phyloP scores from a whole-genome alignment of 1,140 invertebrate genomes.

The Caenorhabditis briggsae region DNA sequence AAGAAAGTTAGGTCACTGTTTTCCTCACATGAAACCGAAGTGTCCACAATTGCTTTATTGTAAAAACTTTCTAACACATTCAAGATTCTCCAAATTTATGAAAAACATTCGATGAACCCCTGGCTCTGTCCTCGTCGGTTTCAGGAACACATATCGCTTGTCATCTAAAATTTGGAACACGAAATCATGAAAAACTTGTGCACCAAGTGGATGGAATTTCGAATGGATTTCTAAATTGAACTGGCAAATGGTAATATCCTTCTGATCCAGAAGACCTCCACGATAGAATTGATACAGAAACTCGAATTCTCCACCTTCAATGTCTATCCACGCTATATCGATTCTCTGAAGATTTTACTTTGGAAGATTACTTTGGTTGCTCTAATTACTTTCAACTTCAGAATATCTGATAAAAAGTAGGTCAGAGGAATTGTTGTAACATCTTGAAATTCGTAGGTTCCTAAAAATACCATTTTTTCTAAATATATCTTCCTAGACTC shows the following conservation, averaged over 20 bases:
- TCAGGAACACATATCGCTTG: not conserved
- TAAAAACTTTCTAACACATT: not conserved
- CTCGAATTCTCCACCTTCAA: slow-evolving; percentile 15
- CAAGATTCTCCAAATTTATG: not conserved
- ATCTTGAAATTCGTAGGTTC: slow-evolving; percentile 24
- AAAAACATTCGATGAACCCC: slow-evolving; percentile 22
- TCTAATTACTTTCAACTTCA: not conserved
- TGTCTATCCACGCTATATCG: slow-evolving; percentile 1
- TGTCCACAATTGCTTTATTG: no score
- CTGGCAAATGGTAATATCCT: not conserved
- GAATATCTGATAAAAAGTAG: slow-evolving; percentile 38
- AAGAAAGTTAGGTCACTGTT: no score
- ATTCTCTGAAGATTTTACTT: no score
- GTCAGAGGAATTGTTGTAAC: slow-evolving; percentile 10
- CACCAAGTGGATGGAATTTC: slow-evolving; percentile 7
- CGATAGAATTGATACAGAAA: not conserved
- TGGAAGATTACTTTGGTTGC: no score
- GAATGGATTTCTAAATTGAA: slow-evolving; percentile 26
- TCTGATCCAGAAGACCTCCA: not conserved
- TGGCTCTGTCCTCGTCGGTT: not conserved
- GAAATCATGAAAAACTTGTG: not conserved
- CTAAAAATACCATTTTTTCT: not conserved
- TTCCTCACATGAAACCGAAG: no score
- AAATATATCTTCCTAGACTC: not conserved
- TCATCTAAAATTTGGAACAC: slow-evolving; percentile 1